phyloP scores from a whole-genome alignment of 2,113 vertebrate genomes.

The Ginglymostoma cirratum region DNA sequence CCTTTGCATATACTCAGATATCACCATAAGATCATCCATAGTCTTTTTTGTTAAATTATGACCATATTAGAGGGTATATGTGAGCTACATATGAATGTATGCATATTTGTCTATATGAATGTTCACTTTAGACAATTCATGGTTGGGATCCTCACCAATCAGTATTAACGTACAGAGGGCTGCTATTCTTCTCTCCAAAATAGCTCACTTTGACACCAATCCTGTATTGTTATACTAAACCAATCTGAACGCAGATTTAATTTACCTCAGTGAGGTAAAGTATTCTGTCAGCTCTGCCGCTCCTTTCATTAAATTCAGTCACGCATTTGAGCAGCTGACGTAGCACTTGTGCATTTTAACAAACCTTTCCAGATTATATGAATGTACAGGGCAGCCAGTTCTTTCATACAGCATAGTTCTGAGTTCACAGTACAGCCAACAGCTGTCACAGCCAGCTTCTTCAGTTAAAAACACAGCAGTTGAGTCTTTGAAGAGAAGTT shows the following conservation, averaged over 20 bases:
- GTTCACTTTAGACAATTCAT: neutral
- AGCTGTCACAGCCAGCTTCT: neutral
- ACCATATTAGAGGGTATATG: neutral
- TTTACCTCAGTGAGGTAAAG: constrained; percentile 11
- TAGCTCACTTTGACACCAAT: constrained; percentile 8
- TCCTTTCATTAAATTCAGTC: constrained; percentile 30
- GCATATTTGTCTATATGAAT: neutral
- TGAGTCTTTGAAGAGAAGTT: constrained; percentile 8
- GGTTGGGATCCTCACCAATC: neutral
- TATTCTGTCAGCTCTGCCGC: neutral
- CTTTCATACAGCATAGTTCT: neutral
- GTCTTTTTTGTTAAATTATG: neutral
- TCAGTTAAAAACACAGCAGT: neutral
- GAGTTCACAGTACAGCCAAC: neutral
- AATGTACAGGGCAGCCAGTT: neutral
- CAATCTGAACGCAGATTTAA: constrained; percentile 23
- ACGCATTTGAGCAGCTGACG: constrained; percentile 27
- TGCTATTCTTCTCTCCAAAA: constrained; percentile 11
- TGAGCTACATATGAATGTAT: neutral
- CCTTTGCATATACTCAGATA: neutral
- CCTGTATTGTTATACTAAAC: neutral
- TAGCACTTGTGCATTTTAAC: neutral
- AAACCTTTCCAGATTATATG: neutral
- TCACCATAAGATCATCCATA: neutral
- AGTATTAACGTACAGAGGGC: neutral